Evolutionary conservation across 2,113 vertebrate genomes (phyloP).

Genomic region (Zosterops borbonicus): DNA sequence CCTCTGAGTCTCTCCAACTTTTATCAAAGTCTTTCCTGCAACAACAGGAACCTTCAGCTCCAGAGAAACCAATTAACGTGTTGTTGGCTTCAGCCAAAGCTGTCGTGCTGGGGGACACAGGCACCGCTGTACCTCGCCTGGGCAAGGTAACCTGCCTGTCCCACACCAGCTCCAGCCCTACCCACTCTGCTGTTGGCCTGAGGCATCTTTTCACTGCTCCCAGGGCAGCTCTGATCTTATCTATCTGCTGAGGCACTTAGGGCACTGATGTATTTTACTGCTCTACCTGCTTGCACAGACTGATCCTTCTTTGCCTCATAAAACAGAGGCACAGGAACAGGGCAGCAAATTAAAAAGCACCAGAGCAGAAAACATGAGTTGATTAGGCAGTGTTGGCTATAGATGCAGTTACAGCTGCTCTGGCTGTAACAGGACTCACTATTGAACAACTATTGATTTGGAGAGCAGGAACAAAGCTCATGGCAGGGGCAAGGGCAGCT

Average conservation of each 20-base stretch:
- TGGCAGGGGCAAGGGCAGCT: background rate
- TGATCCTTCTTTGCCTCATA: background rate
- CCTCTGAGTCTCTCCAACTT: conserved; percentile 89
- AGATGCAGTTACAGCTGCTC: conserved; percentile 5
- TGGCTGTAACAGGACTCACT: background rate
- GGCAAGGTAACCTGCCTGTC: background rate
- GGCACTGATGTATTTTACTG: background rate
- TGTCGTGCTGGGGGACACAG: background rate
- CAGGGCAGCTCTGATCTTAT: conserved; percentile 29
- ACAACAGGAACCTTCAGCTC: conserved; percentile 7
- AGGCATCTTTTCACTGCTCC: background rate
- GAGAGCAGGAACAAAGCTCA: background rate
- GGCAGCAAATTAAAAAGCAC: conserved; percentile 59
- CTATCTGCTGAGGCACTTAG: background rate
- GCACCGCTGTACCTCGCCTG: background rate
- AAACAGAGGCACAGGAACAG: conserved; percentile 15
- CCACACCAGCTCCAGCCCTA: background rate
- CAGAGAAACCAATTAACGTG: background rate
- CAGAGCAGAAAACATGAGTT: conserved; percentile 47
- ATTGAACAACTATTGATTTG: conserved; percentile 41
- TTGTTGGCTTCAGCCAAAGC: background rate
- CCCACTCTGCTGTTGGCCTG: background rate
- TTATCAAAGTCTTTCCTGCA: conserved; percentile 88
- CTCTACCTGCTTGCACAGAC: background rate
- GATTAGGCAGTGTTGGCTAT: background rate